Evolutionary conservation across 1,140 invertebrate genomes (phyloP).

Genomic region (Heterodera carotae): DNA sequence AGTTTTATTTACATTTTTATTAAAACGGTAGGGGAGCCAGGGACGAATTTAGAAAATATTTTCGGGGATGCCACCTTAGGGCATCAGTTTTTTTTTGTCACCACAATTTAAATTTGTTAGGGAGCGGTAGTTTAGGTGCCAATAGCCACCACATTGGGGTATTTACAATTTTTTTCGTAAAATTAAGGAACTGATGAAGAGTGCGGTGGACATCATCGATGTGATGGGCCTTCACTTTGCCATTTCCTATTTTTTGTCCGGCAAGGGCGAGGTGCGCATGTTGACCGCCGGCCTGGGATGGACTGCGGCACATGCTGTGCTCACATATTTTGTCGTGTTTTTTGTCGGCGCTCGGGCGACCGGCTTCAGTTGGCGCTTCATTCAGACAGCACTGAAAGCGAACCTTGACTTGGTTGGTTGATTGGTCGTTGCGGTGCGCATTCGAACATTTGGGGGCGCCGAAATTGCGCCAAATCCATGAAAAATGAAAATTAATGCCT

Average conservation of each 20-base stretch:
- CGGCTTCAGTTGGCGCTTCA: conserved; percentile 38
- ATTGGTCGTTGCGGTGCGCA: too few relatives aligned
- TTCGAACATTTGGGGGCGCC: too few relatives aligned
- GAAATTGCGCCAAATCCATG: too few relatives aligned
- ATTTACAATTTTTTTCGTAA: too few relatives aligned
- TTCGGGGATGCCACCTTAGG: conserved; percentile 1
- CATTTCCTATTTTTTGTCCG: conserved; percentile 37
- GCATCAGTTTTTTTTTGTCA: too few relatives aligned
- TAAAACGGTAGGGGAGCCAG: too few relatives aligned
- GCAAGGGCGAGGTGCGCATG: conserved; percentile 37
- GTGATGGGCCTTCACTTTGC: conserved; percentile 41
- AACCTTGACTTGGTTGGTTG: conserved; percentile 34
- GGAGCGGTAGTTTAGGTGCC: too few relatives aligned
- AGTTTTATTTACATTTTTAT: conserved; percentile 15
- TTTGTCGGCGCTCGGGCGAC: conserved; percentile 35
- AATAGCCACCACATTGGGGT: too few relatives aligned
- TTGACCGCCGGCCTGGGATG: conserved; percentile 39
- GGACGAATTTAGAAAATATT: background rate
- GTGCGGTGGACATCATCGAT: conserved; percentile 37
- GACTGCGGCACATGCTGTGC: conserved; percentile 31
- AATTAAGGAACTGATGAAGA: conserved; percentile 40
- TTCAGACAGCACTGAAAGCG: conserved; percentile 41
- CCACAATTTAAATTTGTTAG: too few relatives aligned
- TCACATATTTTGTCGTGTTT: conserved; percentile 37
- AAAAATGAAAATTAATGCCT: too few relatives aligned